Conservation (phyloP, 2,113 vertebrate species). For the Aphelocoma coerulescens region DNA sequence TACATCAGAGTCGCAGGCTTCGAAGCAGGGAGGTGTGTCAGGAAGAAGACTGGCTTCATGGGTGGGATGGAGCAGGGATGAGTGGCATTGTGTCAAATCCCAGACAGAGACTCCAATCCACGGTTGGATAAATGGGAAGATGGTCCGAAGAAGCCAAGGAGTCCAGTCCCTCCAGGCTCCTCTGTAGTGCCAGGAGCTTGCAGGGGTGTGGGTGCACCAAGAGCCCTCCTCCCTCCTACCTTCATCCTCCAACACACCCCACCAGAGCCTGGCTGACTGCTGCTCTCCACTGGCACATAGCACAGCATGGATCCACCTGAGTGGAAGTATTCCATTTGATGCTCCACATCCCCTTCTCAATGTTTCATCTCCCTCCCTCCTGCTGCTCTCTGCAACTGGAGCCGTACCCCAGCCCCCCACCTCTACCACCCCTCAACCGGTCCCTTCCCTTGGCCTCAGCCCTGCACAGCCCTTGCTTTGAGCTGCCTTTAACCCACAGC, state of each 20-base stretch:
- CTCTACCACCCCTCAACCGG: not conserved
- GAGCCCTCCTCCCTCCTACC: not conserved
- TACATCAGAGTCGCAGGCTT: accelerated
- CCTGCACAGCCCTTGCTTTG: not conserved
- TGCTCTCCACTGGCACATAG: accelerated
- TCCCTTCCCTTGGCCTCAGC: not conserved
- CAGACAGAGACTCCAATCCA: not conserved
- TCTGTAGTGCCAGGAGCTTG: not conserved
- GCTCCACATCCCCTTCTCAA: not conserved
- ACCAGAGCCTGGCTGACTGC: not conserved
- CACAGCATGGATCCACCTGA: accelerated
- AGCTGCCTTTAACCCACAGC: not conserved
- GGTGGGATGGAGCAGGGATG: accelerated
- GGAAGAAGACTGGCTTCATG: accelerated
- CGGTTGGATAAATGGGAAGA: not conserved
- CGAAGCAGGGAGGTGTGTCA: not conserved
- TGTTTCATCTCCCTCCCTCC: not conserved
- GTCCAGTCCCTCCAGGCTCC: accelerated
- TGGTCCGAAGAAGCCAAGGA: accelerated
- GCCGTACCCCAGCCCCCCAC: accelerated
- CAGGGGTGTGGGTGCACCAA: not conserved
- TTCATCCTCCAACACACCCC: not conserved
- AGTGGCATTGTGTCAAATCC: accelerated
- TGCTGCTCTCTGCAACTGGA: not conserved
- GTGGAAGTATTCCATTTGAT: not conserved